Conservation (phyloP, 1,140 invertebrate genomes). For the Paracyclopina nana region DNA sequence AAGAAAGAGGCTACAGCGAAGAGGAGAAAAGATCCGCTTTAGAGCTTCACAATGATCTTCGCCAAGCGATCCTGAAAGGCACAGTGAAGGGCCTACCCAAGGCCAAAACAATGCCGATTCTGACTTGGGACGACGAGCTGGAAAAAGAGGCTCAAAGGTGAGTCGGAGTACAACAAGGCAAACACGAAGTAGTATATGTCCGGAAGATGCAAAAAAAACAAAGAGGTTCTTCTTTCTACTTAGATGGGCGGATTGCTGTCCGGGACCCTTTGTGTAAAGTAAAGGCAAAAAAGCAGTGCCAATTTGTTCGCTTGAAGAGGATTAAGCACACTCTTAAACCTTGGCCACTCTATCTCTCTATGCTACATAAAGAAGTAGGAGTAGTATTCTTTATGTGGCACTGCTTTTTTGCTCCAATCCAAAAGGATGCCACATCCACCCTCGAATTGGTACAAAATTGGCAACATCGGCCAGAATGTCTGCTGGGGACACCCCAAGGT, state of each 20-base stretch:
- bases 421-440: no score
- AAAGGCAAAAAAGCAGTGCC: neutral
- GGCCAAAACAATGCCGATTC: neutral
- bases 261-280: neutral
- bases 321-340: neutral
- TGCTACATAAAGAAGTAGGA: no score
- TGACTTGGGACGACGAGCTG: neutral
- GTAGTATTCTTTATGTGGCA: no score
- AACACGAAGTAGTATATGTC: neutral
- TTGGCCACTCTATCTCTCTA: no score
- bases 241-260: constrained; percentile 1
- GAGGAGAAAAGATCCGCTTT: neutral
- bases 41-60: neutral
- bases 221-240: neutral
- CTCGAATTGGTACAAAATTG: no score
- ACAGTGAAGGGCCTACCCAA: neutral
- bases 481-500: neutral
- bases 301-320: neutral
- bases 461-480: neutral
- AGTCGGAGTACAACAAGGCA: neutral
- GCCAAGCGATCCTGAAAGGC: neutral
- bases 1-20: neutral
- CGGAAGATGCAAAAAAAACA: no score
- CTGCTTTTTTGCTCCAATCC: no score
- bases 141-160: neutral